Evolutionary conservation across 2,888 invertebrate genomes (phyloP).

Genomic region (Habroteleia sp.): DNA sequence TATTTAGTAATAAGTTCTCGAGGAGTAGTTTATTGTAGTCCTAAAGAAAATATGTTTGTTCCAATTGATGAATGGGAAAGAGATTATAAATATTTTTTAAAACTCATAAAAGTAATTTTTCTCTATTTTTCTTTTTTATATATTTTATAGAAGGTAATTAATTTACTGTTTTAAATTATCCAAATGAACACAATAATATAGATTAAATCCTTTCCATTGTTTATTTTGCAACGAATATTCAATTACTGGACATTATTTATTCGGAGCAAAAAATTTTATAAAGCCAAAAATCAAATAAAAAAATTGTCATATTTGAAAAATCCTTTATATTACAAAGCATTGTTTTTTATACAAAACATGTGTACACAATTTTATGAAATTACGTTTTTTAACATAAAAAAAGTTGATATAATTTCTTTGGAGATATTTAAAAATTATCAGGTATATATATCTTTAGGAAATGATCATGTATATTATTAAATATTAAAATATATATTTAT

Average conservation of each 20-base stretch:
- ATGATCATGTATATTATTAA: too few species aligned
- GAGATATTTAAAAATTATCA: slow-evolving; percentile 71
- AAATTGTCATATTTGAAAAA: slow-evolving; percentile 89
- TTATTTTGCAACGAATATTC: slow-evolving; percentile 87
- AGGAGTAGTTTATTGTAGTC: slow-evolving; percentile 90
- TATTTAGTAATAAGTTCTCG: slow-evolving; percentile 91
- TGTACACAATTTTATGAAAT: background rate
- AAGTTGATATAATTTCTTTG: slow-evolving; percentile 69
- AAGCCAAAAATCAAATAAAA: slow-evolving; percentile 84
- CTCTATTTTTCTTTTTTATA: too few species aligned
- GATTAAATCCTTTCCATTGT: slow-evolving; percentile 50
- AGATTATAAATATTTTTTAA: slow-evolving; percentile 90
- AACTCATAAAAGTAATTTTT: slow-evolving; percentile 89
- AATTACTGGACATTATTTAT: slow-evolving; percentile 90
- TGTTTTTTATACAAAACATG: slow-evolving; percentile 81
- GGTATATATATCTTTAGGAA: too few species aligned
- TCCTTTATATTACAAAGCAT: slow-evolving; percentile 86
- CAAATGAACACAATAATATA: too few species aligned
- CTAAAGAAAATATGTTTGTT: slow-evolving; percentile 89
- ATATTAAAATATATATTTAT: too few species aligned
- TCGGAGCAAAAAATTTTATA: slow-evolving; percentile 85
- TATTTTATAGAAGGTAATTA: too few species aligned
- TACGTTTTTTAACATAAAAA: slow-evolving; percentile 78
- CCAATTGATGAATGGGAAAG: slow-evolving; percentile 90
- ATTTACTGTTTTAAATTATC: too few species aligned